Evolutionary conservation across 1,140 invertebrate genomes (phyloP).

Genomic region (Bombus polaris): DNA sequence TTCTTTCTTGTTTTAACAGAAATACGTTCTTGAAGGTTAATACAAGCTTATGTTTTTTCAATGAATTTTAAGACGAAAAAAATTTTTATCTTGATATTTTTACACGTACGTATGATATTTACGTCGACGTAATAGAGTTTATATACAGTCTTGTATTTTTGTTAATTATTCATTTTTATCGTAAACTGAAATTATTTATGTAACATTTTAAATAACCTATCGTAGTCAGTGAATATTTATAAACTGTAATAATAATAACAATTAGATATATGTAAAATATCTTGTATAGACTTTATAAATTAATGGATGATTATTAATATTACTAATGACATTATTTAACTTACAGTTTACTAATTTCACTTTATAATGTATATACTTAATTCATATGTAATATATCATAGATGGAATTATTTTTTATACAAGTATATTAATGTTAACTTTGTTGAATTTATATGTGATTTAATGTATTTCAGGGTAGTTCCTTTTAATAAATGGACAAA

Average conservation of each 20-base stretch:
- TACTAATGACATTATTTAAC: background rate
- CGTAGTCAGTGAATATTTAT: background rate
- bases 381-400: background rate
- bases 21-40: background rate
- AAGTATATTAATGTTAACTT: background rate
- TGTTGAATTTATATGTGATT: background rate
- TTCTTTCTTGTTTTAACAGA: background rate
- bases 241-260: background rate
- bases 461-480: conserved; percentile 29
- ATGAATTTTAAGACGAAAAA: background rate
- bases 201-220: background rate
- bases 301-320: background rate
- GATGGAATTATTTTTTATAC: background rate
- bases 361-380: background rate
- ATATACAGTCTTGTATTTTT: background rate
- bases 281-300: background rate
- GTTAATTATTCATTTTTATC: background rate
- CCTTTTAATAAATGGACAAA: conserved; percentile 40
- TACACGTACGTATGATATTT: background rate
- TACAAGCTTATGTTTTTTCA: background rate
- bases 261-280: no score
- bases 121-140: conserved; percentile 9
- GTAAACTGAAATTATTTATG: background rate
- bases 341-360: background rate
- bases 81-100: background rate